A percentile compares a stretch with the other conserved stretches of the same genome.
phyloP scores from a whole-genome alignment of 2,113 vertebrate species.

The Phasianus colchicus region DNA sequence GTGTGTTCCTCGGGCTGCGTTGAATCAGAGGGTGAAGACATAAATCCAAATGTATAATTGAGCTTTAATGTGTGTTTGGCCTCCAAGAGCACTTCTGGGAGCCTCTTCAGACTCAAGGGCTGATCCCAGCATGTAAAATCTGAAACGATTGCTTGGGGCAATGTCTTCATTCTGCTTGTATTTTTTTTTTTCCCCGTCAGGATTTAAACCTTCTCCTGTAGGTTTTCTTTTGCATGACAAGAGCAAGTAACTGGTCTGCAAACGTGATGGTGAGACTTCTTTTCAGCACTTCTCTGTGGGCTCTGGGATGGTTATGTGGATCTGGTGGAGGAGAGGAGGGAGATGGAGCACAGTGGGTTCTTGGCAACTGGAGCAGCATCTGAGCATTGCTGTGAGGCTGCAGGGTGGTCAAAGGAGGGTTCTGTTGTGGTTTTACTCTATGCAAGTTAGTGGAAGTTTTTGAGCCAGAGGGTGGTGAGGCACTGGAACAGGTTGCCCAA shows the following conservation, averaged over 20 bases:
- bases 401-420: fast-evolving
- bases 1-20: neutral
- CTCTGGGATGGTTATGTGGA: neutral
- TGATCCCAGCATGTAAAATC: neutral
- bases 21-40: neutral
- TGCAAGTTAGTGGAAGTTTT: neutral
- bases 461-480: no score
- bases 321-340: neutral
- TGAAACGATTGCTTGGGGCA: neutral
- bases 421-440: fast-evolving
- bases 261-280: neutral
- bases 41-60: neutral
- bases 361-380: neutral
- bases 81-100: neutral
- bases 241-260: constrained; percentile 13
- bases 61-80: neutral
- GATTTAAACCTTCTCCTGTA: neutral
- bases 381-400: fast-evolving
- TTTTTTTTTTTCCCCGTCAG: neutral
- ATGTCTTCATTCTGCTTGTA: neutral
- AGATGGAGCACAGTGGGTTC: fast-evolving
- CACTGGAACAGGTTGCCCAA: no score
- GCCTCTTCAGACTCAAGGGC: neutral
- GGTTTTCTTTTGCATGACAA: constrained; percentile 39
- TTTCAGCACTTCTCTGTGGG: neutral